Evolutionary conservation across 1,140 invertebrate genomes (phyloP), one percentile per base, ranked within the genome.

Genomic region (Tachypleus tridentatus): DNA sequence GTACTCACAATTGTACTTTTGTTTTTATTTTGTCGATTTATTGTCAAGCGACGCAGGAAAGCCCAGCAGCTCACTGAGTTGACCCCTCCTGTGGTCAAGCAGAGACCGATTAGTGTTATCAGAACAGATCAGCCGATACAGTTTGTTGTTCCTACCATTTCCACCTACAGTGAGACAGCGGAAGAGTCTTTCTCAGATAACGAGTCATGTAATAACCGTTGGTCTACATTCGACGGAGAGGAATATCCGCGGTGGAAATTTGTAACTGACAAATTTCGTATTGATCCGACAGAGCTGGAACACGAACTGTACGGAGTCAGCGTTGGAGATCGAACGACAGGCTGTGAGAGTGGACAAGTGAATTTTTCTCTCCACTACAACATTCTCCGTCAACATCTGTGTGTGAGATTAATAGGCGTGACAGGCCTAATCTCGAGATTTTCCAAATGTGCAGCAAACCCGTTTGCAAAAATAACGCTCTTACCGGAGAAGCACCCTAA

Each of bases 401-500:
- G 59, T 49, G 62, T 72, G 3, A 66, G 61, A 57, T 47, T 72
- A 4, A 62, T 72, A 4, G 70, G 68, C 6, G 71, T 70, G 5
- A 66, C 50, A 7, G 63, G 70, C 56, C 59, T 72, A n/a, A 64
- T 64, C 2, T 61, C 62, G 6, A 66, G 63, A 62, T 67, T 69
- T 29, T 5, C 65, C 4, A 67, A 64, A 54, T 64, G 54, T 9
- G 60, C 63, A 3, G 63, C 70, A 0, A 70, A 72, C 67, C 71
- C 71, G 3, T 70, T 64, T 49, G 71, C 63, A 0, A 72, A 72
- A 50, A 10, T 72, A 6, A 58, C 61, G 4, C 51, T 72, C 5
- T 8, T 72, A 29, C 71, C 71, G 0, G 68, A 70, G 3, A 70
- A 67, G 11, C 51, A 61, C 8, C 70, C 70, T 3, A 72, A 72